A percentile compares a stretch with the other conserved stretches of the same genome.
These are phyloP conservation scores for Cancer borealis DNA, from an alignment of 2,888 invertebrate genomes.

Conservation along the genomic window DNA sequence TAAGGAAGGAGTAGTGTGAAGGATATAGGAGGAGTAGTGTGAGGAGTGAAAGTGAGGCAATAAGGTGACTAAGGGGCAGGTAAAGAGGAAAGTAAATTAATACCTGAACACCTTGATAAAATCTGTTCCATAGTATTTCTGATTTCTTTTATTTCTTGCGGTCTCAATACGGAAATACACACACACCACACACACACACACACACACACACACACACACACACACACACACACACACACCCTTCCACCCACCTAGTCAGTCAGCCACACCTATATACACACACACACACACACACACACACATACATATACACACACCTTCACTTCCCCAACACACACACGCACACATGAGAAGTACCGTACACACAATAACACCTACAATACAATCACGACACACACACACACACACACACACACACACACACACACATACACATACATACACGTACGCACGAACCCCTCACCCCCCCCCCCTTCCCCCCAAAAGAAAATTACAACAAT, in stretches of 20 bases:
- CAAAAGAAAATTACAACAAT: too few relatives aligned
- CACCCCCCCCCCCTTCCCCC: too few relatives aligned
- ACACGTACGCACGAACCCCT: not conserved
- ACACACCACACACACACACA: not conserved
- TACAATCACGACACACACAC: not conserved
- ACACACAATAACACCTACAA: not conserved
- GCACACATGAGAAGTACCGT: not conserved
- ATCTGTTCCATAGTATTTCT: not conserved
- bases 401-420: not conserved
- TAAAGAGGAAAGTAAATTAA: not conserved
- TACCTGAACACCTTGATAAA: not conserved
- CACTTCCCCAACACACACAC: not conserved
- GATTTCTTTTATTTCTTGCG: not conserved
- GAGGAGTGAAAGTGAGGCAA: not conserved
- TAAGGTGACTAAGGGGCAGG: not conserved
- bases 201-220: not conserved
- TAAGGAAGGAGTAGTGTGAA: not conserved
- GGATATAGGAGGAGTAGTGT: not conserved
- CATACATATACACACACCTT: not conserved
- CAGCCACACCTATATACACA: not conserved
- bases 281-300: constrained; percentile 5
- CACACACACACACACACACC: not conserved
- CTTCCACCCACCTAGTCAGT: not conserved
- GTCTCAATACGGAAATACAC: not conserved
- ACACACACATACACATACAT: not conserved